Evolutionary conservation across 2,888 invertebrate species (phyloP), one percentile per base, ranked within the genome.

Genomic region (Venusia cambrica): DNA sequence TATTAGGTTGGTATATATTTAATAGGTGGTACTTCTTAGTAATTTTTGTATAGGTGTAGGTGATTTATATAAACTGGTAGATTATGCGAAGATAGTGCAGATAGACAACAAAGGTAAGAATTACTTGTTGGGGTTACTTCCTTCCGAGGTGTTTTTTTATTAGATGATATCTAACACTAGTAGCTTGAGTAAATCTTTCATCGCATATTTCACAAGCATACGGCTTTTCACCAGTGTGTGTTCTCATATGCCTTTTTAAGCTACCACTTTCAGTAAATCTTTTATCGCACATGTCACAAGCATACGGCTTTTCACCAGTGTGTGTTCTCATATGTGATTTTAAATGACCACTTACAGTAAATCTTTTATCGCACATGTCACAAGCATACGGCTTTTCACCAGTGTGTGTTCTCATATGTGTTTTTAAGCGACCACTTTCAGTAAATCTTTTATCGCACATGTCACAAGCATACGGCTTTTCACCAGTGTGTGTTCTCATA

Each of bases 131-230:
- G n/a, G n/a, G n/a, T n/a, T n/a, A n/a, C 19, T 15, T 19, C 7
- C 26, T 25, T 5, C 25, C 26, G 3, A 19, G 19, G 11, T 33
- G 26, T 2, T 14, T 25, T 26, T 15, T 20, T n/a, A 12, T 33
- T n/a, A n/a, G n/a, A 12, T 33, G 34, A 2, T 0, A 17, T 34
- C 28, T 22, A 5, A 34, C 8, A 28, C 6, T 3, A 17, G 6
- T 1, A 8, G 1, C 16, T 11, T 4, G 5, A 21, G 0, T 16
- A 9, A 27, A 27, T 12, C 11, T 8, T 21, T 20, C 12, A 12
- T 16, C 4, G 8, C 33, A 34, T 13, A 26, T 11, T 25, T 24
- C 10, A 10, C 25, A 33, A 2, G 9, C 19, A 22, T 12, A 22
- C 5, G 12, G n/a, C n/a, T n/a, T n/a, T n/a, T n/a, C n/a, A n/a